Evolutionary conservation across 2,888 invertebrate genomes (phyloP), one percentile per base, ranked within the genome.

Genomic region (Graphium colonna): DNA sequence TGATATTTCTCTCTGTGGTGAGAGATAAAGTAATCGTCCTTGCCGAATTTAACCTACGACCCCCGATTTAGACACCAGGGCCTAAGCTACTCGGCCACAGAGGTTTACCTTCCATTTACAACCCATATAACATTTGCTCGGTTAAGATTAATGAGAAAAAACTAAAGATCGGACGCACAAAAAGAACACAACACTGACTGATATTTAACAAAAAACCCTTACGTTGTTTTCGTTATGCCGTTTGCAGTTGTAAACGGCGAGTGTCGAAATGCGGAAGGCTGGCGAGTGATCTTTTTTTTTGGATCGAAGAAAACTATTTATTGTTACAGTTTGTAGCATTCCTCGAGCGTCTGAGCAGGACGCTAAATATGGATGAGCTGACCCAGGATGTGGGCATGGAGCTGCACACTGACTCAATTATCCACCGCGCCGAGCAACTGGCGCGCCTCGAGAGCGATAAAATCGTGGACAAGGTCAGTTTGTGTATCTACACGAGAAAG

Each of bases 401-500:
- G 73, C 90, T 96, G 70, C 95, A 95, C 70, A 94, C 96, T 0
- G 97, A 97, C 70, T 95, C 95, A 44, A 90, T 98, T 56, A 83
- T 97, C 52, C 93, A 96, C 56, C 92, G 97, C 39, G 96, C 96
- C 1, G 96, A 97, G 77, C 96, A 97, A 75, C 88, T 96, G 55
- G 92, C 95, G 18, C 90, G 94, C 65, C 89, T 95, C 46, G 96
- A 96, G 82, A 94, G 93, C 69, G 96, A 96, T 78, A 94, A 95
- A 77, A 90, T 96, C 55, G 95, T 94, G 12, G 96, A 96, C 82
- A 95, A 95, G 93, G 95, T 95, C 83, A 84, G 80, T 61, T 48
- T 53, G 46, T 54, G 55, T 58, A 55, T 56, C 53, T 44, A 56
- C 54, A 49, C 53, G 56, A 41, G 41, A 56, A 50, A 55, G 33